Evolutionary conservation across 1,140 invertebrate species (phyloP), one percentile per base, ranked within the genome.

Genomic region (Cyclina sinensis): DNA sequence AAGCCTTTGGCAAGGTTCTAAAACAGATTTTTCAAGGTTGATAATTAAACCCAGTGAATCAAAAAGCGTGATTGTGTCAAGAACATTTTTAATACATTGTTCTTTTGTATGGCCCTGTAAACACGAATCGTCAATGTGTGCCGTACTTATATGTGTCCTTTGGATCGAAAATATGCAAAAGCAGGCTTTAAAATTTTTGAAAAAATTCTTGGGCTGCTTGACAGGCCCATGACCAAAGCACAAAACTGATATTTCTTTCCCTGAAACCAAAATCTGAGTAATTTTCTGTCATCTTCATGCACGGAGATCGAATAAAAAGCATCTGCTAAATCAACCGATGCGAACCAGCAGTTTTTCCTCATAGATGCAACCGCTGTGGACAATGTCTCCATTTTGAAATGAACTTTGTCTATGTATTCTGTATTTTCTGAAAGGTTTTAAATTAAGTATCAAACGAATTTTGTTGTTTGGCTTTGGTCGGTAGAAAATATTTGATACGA

Each of bases 311-410:
- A 78, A 46, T 78, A 78, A 21, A 78, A 78, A n/a, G 74, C 74
- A 51, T 78, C 74, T 12, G 74, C 37, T 78, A 78, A 30, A 24
- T 78, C 74, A 16, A 78, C 74, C 21, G 74, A 78, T 12, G 9
- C 74, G 27, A 78, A 78, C 37, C 46, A 78, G 37, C 74, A 78
- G 37, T 78, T 30, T 51, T 78, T 46, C 48, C 74, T 24, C 74
- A 78, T 78, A 21, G 37, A 4, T 16, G 37, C 24, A 27, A 78
- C 48, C 43, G 74, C 74, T 7, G 74, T 70, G n/a, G 68, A 70
- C n/a, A 70, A 32, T 7, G 68, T 70, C 21, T 70, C 68, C 68
- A 70, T 70, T 46, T 78, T 78, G 24, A 46, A 78, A 78, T 78
- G 74, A 12, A 78, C 48, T 46, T 78, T 78, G 24, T 43, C 74